Conservation (phyloP, 1,140 invertebrate genomes). For the Drosophila ogumai region DNA sequence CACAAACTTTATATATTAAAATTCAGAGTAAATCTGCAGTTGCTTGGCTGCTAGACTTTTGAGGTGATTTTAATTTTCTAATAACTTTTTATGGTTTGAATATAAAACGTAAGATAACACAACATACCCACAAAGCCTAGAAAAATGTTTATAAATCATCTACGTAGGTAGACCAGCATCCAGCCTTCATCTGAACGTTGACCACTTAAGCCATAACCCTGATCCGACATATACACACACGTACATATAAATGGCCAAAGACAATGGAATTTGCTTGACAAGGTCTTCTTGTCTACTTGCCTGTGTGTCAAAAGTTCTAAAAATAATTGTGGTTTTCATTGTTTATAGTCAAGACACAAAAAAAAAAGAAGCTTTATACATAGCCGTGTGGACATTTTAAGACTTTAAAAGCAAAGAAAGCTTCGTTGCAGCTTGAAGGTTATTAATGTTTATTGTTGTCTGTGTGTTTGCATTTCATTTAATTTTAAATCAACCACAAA, state of each 20-base stretch:
- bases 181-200: neutral
- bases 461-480: neutral
- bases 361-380: constrained; percentile 21
- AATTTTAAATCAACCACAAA: constrained; percentile 7
- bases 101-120: neutral
- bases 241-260: constrained; percentile 2
- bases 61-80: neutral
- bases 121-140: neutral
- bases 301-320: constrained; percentile 23
- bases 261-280: constrained; percentile 23
- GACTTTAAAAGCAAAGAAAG: constrained; percentile 7
- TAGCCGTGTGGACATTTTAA: constrained; percentile 24
- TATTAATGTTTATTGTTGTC: constrained; percentile 21
- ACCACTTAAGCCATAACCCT: constrained; percentile 17
- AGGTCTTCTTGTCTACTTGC: constrained; percentile 15
- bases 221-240: constrained; percentile 5
- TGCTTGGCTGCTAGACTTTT: neutral
- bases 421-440: neutral
- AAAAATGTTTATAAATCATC: constrained; percentile 8
- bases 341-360: constrained; percentile 6
- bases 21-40: neutral
- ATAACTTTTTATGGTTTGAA: neutral
- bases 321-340: constrained; percentile 39
- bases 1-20: neutral
- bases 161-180: neutral